Conservation (phyloP, 2,113 vertebrate species). For the Boleophthalmus pectinirostris region DNA sequence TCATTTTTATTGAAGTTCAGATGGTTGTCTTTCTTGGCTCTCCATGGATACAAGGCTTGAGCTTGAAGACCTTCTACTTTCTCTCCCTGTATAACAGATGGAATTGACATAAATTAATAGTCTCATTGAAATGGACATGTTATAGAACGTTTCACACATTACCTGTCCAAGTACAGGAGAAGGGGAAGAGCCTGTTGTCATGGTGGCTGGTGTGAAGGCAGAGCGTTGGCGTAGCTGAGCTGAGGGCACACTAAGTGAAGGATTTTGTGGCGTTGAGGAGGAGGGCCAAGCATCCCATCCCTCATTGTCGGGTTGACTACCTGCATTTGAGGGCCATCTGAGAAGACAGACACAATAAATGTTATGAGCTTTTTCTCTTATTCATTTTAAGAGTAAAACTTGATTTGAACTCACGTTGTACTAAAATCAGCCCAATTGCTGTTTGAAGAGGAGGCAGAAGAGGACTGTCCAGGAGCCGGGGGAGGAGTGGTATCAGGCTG, state of each 20-base stretch:
- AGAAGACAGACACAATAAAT: background rate
- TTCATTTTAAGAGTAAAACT: background rate
- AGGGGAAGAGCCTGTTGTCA: conserved; percentile 92
- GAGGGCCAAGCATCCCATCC: conserved; percentile 95
- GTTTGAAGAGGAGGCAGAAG: conserved; percentile 75
- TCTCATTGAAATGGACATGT: background rate
- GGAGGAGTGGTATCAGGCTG: conserved; percentile 67
- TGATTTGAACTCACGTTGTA: conserved; percentile 85
- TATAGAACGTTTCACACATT: background rate
- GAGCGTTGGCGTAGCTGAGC: conserved; percentile 91
- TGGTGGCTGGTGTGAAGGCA: conserved; percentile 93
- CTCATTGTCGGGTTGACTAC: conserved; percentile 84
- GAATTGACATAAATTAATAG: background rate
- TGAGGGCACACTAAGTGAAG: conserved; percentile 89
- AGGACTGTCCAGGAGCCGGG: conserved; percentile 57
- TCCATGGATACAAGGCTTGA: conserved; percentile 96
- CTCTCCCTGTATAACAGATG: conserved; percentile 81
- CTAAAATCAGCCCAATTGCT: conserved; percentile 99
- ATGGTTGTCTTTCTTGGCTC: conserved; percentile 98
- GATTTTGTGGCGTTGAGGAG: conserved; percentile 84
- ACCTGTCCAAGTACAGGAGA: conserved; percentile 97
- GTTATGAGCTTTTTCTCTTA: background rate
- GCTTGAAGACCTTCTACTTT: conserved; percentile 97
- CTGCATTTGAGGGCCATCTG: conserved; percentile 91
- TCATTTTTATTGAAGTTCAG: conserved; percentile 99